Conservation (phyloP, 2,888 invertebrate genomes). For the Xestia xanthographa region DNA sequence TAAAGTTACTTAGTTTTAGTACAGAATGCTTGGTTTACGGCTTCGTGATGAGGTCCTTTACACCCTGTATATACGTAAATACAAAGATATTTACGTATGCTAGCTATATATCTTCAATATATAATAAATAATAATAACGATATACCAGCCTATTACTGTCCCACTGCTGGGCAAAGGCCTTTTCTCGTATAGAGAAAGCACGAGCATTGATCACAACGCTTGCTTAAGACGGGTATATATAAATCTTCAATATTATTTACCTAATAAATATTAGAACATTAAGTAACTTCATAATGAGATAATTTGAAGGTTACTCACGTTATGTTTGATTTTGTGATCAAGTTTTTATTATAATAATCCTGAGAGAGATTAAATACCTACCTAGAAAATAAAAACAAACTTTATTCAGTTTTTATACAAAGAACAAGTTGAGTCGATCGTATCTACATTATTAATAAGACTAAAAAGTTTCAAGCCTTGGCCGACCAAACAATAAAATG, state of each 20-base stretch:
- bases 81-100: too few relatives aligned
- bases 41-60: too few relatives aligned
- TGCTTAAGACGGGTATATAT: too few relatives aligned
- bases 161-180: too few relatives aligned
- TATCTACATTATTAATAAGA: background rate
- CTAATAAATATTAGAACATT: background rate
- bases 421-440: background rate
- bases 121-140: too few relatives aligned
- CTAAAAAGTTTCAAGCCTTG: background rate
- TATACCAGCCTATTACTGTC: too few relatives aligned
- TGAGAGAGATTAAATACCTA: background rate
- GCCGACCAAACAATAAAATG: background rate
- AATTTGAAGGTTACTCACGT: background rate
- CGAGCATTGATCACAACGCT: too few relatives aligned
- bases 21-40: too few relatives aligned
- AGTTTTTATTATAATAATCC: background rate
- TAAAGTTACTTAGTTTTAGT: too few relatives aligned
- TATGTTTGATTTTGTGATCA: background rate
- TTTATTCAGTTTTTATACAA: background rate
- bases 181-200: too few relatives aligned
- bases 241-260: background rate
- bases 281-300: background rate
- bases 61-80: too few relatives aligned
- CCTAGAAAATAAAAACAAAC: background rate
- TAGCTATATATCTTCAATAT: too few relatives aligned